These are phyloP conservation scores for zebrafish (Danio rerio) DNA, from an alignment of 2,113 vertebrate genomes.

Conservation along the genomic window GRCz12tu NC_133184.1:52971001-52971500, in stretches of 20 bases:
- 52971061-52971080: no score
- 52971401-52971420: background rate
- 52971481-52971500: background rate
- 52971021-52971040: no score
- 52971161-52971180: background rate
- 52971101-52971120: no score
- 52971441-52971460: background rate
- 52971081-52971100: no score
- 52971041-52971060: no score
- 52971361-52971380: background rate
- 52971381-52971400: background rate
- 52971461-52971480: background rate
- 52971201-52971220: background rate
- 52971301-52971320: background rate
- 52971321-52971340: background rate
- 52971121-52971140: background rate
- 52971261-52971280: background rate
- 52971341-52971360: background rate
- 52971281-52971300: conserved; percentile 1
- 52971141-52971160: background rate
- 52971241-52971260: background rate
- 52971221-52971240: background rate
- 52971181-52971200: conserved; percentile 10
- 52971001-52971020: no score
- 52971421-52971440: background rate